Conservation (phyloP, 2,797 vertebrate genomes). For the Argentina silus region DNA sequence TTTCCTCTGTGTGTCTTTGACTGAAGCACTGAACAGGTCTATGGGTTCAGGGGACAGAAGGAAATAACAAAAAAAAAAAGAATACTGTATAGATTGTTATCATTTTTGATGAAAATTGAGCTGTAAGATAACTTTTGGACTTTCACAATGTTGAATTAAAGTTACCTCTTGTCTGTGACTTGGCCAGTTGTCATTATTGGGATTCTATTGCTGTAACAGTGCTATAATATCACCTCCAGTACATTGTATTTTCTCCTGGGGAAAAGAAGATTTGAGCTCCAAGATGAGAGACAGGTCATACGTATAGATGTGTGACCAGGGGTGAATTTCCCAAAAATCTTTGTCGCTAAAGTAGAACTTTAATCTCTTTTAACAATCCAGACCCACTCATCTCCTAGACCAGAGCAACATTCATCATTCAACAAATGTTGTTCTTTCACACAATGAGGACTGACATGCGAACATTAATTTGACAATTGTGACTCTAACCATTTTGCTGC, state of each 20-base stretch:
- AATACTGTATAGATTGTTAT: conserved; percentile 99
- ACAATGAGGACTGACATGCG: too few relatives aligned
- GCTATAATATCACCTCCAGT: too few relatives aligned
- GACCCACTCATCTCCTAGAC: too few relatives aligned
- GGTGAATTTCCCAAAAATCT: neutral
- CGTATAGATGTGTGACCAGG: neutral
- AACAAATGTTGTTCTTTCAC: too few relatives aligned
- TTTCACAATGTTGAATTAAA: conserved; percentile 99
- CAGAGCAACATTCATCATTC: too few relatives aligned
- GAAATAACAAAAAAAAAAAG: conserved; percentile 77
- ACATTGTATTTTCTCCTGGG: too few relatives aligned
- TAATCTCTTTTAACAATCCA: too few relatives aligned
- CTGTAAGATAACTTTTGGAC: conserved; percentile 99
- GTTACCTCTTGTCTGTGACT: conserved; percentile 99
- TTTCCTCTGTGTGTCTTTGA: conserved; percentile 78
- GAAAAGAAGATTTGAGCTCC: too few relatives aligned
- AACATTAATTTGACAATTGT: too few relatives aligned
- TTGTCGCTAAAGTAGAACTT: too few relatives aligned
- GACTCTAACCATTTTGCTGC: too few relatives aligned
- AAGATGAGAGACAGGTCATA: too few relatives aligned
- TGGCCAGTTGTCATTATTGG: conserved; percentile 66
- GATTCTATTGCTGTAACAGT: conserved; percentile 26
- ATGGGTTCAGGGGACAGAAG: conserved; percentile 73
- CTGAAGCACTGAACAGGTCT: conserved; percentile 98
- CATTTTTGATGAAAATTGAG: conserved; percentile 97